Percentiles rank a stretch among this genome's conserved stretches.
phyloP scores from a whole-genome alignment of 1,140 invertebrate species.

The Whitmania pigra region DNA sequence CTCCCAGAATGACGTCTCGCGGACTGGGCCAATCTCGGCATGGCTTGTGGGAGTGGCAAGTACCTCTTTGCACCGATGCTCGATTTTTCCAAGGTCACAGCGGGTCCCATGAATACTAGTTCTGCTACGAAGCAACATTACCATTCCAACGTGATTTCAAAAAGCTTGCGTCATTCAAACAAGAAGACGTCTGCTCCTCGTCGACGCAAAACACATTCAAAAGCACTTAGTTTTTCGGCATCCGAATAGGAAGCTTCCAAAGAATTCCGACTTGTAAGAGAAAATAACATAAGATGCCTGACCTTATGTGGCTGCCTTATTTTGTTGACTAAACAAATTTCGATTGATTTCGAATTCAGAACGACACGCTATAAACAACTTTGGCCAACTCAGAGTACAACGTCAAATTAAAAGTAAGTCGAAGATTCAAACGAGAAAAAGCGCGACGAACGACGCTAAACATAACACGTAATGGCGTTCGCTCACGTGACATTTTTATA shows the following conservation, averaged over 20 bases:
- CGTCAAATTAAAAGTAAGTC: too few relatives aligned
- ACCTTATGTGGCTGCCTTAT: too few relatives aligned
- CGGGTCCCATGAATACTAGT: slow-evolving; percentile 8
- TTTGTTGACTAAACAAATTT: too few relatives aligned
- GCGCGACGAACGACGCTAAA: too few relatives aligned
- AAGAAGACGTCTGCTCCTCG: not conserved
- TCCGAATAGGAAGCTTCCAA: not conserved
- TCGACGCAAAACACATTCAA: not conserved
- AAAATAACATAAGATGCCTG: too few relatives aligned
- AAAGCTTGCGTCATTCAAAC: not conserved
- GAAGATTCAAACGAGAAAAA: too few relatives aligned
- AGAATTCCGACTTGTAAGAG: not conserved
- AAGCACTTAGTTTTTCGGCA: not conserved
- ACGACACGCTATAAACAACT: too few relatives aligned
- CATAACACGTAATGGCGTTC: too few relatives aligned
- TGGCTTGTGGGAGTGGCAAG: not conserved
- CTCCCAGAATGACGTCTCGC: not conserved
- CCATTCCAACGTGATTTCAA: not conserved
- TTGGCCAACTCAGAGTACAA: too few relatives aligned
- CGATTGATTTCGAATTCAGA: too few relatives aligned
- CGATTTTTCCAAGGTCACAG: slow-evolving; percentile 11
- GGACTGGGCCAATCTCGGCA: not conserved
- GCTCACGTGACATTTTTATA: too few relatives aligned
- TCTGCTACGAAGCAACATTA: slow-evolving; percentile 1
- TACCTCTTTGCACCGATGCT: slow-evolving; percentile 2